Evolutionary conservation across 2,797 vertebrate genomes (phyloP), one percentile per base, ranked within the genome.

Genomic region (Pangasius macronema): DNA sequence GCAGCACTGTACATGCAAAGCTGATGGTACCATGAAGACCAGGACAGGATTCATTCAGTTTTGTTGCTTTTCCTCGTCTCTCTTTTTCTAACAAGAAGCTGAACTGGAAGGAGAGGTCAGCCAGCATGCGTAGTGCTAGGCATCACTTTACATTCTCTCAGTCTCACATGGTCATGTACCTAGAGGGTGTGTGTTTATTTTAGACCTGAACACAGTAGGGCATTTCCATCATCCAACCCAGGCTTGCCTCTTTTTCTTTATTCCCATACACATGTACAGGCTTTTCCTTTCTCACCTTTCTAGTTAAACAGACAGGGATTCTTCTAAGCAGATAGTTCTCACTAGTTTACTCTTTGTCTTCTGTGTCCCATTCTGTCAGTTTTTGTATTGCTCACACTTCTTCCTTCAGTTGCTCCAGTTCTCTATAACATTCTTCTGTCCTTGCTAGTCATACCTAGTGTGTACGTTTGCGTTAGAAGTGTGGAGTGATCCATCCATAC

Each of bases 21-120:
- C 93, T 93, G 93, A 94, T 92, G 94, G 92, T 92, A 93, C 92
- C 91, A 85, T 92, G 93, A 85, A 91, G 86, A 87, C 70, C 91
- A 85, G 67, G 86, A 82, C 89, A 90, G 94, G 90, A 93, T 93
- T 94, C 92, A 91, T 94, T 92, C 92, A 91, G 87, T 79, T 33
- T 65, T 42, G 61, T 89, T 89, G 90, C 86, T 88, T 82, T 88
- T 92, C 90, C 87, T 88, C 76, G 5, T 87, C 59, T 84, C 49
- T 65, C 55, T 80, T 72, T 80, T 57, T 49, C 84, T 88, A 90
- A 90, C 83, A 90, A 94, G 92, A 91, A 87, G 59, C 46, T 59
- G 9, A 67, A 85, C 81, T 83, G 59, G 30, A 87, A 79, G 53
- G 36, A 42, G 59, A 85, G 53, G 67, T 85, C 55, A 85, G 53